Conservation (phyloP, 2,113 vertebrate species). For the Chaetops frenatus region DNA sequence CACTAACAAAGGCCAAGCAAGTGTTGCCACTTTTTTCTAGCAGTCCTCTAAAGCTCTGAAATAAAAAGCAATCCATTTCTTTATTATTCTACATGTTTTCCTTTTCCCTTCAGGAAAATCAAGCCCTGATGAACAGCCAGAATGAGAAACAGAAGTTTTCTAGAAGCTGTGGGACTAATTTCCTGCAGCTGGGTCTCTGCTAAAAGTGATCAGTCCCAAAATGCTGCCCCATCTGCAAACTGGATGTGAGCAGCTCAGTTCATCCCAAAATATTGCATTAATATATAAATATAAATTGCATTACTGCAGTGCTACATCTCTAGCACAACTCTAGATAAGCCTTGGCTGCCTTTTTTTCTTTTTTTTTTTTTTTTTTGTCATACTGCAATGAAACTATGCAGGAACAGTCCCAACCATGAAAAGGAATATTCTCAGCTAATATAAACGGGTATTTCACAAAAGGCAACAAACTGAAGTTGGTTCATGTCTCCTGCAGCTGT, state of each 20-base stretch:
- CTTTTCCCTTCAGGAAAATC: background rate
- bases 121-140: background rate
- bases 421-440: background rate
- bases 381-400: background rate
- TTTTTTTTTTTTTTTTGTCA: background rate
- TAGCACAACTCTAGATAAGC: background rate
- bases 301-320: background rate
- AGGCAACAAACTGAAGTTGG: background rate
- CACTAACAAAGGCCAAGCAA: background rate
- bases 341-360: background rate
- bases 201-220: background rate
- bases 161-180: background rate
- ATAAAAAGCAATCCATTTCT: background rate
- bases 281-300: no score
- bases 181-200: background rate
- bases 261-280: background rate
- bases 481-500: background rate
- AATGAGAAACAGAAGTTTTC: background rate
- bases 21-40: background rate
- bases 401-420: background rate
- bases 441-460: constrained; percentile 12
- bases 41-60: background rate
- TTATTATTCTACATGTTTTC: background rate
- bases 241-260: background rate
- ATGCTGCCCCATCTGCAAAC: background rate